A percentile compares a stretch with the other conserved stretches of the same genome.
phyloP scores from a whole-genome alignment of 2,888 invertebrate species.

The Homarus gammarus region DNA sequence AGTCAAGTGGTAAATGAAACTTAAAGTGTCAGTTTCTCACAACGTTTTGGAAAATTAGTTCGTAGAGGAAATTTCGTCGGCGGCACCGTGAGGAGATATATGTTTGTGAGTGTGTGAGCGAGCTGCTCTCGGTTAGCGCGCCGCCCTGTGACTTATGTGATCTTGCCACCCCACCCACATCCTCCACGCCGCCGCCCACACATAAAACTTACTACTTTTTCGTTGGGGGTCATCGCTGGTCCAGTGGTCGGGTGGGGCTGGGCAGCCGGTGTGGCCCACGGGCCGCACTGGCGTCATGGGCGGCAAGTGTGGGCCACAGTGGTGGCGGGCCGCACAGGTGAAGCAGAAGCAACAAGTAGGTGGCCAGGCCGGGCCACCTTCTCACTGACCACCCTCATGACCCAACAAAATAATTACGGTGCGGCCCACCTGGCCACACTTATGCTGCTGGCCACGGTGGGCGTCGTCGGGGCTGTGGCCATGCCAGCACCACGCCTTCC shows the following conservation, averaged over 20 bases:
- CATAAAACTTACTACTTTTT: background rate
- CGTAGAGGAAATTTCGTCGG: background rate
- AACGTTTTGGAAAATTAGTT: too few species aligned
- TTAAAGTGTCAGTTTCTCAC: background rate
- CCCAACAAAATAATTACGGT: constrained; percentile 6
- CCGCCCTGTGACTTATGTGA: background rate
- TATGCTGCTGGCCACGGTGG: constrained; percentile 58
- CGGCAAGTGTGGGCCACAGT: constrained; percentile 20
- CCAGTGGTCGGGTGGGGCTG: background rate
- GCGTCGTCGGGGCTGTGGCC: constrained; percentile 39
- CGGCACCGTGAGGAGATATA: background rate
- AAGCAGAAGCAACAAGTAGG: background rate
- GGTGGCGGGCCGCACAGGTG: background rate
- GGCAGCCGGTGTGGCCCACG: constrained; percentile 5
- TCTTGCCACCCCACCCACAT: background rate
- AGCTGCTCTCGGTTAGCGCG: background rate
- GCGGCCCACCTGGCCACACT: constrained; percentile 61
- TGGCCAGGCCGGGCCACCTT: background rate
- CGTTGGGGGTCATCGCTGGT: background rate
- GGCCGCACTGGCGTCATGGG: constrained; percentile 26
- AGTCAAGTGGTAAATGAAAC: background rate
- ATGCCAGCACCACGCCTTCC: constrained; percentile 7
- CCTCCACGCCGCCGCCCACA: background rate
- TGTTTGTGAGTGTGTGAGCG: background rate
- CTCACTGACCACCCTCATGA: constrained; percentile 34